Percentiles rank a stretch among this genome's conserved stretches.
These are phyloP conservation scores for Eospalax fontanierii DNA, from an alignment of 2,797 vertebrate genomes.

Conservation along the genomic window DNA sequence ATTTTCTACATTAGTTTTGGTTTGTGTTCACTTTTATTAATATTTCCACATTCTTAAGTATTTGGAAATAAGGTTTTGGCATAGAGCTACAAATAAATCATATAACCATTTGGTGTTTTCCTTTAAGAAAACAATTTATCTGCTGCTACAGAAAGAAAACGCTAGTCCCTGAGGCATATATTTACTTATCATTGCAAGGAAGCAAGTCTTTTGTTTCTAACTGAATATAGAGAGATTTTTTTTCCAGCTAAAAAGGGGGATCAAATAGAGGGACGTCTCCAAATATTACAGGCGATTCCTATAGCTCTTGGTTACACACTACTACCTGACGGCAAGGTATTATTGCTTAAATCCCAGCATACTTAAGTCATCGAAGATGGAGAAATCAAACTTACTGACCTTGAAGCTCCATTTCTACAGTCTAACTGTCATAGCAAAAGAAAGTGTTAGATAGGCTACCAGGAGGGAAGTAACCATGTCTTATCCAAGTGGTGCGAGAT, in stretches of 20 bases:
- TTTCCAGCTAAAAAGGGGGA: not conserved
- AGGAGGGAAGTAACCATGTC: too few relatives aligned
- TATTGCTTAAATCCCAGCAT: too few relatives aligned
- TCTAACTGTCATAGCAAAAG: too few relatives aligned
- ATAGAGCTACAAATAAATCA: constrained; percentile 51
- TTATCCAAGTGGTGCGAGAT: too few relatives aligned
- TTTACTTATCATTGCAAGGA: constrained; percentile 42
- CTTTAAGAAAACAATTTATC: not conserved
- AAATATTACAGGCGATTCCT: not conserved
- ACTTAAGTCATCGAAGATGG: too few relatives aligned
- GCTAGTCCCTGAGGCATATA: not conserved
- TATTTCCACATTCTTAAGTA: constrained; percentile 38
- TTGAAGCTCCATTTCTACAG: too few relatives aligned
- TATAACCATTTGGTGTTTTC: constrained; percentile 36
- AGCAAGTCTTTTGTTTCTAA: not conserved
- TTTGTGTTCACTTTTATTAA: constrained; percentile 48
- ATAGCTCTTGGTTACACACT: too few relatives aligned
- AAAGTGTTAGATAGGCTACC: too few relatives aligned
- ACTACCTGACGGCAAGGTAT: too few relatives aligned
- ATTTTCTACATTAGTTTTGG: not conserved
- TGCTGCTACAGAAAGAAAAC: not conserved
- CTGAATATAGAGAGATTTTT: constrained; percentile 15
- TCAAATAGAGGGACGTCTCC: not conserved
- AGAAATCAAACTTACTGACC: too few relatives aligned
- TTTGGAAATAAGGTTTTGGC: constrained; percentile 58